phyloP scores from a whole-genome alignment of 2,113 vertebrate genomes.

The Scomber japonicus region DNA sequence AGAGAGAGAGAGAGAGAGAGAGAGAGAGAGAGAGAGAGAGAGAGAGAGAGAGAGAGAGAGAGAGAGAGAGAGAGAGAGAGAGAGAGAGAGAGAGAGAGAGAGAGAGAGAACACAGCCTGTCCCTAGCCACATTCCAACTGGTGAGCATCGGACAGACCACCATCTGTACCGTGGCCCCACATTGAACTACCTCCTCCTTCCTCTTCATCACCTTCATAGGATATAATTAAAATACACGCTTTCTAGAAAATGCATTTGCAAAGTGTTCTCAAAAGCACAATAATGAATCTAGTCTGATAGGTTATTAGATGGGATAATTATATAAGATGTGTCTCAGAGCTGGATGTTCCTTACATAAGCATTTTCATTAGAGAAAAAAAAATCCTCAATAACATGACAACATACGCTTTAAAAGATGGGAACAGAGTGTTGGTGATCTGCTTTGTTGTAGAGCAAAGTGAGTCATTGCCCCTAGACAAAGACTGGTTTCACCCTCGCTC shows the following conservation, averaged over 20 bases:
- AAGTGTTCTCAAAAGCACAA: constrained; percentile 15
- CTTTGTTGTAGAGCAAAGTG: constrained; percentile 34
- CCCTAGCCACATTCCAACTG: constrained; percentile 51
- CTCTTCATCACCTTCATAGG: constrained; percentile 52
- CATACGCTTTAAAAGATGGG: constrained; percentile 16
- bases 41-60: too few relatives aligned
- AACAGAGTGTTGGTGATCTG: constrained; percentile 33
- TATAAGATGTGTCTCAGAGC: constrained; percentile 11
- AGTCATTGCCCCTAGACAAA: constrained; percentile 58
- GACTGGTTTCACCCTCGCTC: constrained; percentile 37
- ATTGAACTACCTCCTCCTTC: constrained; percentile 63
- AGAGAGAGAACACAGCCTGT: too few relatives aligned
- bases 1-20: too few relatives aligned
- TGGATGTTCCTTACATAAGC: constrained; percentile 34
- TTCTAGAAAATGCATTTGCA: constrained; percentile 29
- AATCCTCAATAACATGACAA: constrained; percentile 9
- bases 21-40: too few relatives aligned
- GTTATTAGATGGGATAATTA: constrained; percentile 39
- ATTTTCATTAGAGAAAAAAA: constrained; percentile 11
- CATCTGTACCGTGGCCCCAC: constrained; percentile 73
- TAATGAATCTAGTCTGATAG: constrained; percentile 22
- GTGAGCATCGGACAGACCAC: constrained; percentile 67
- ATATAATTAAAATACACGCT: constrained; percentile 5
- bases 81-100: too few relatives aligned
- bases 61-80: too few relatives aligned